Conservation (phyloP, 2,888 invertebrate species). For the Polydrusus cervinus region DNA sequence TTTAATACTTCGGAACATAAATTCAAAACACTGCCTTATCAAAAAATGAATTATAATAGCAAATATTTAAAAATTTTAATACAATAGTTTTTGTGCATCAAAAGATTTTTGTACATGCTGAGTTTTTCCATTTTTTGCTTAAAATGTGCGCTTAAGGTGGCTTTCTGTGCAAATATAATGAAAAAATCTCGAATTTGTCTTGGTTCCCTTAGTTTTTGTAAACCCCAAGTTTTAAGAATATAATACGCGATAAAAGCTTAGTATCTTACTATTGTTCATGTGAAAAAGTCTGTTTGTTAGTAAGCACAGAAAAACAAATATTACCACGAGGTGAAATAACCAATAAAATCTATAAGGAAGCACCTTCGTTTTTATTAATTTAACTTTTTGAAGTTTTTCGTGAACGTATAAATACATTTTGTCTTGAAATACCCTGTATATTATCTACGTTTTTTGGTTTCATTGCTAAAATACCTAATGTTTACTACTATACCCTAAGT, state of each 20-base stretch:
- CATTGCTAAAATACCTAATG: slow-evolving; percentile 15
- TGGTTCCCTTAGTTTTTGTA: slow-evolving; percentile 29
- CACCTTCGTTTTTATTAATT: slow-evolving; percentile 25
- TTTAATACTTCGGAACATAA: slow-evolving; percentile 13
- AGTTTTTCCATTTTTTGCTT: slow-evolving; percentile 50
- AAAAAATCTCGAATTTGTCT: slow-evolving; percentile 17
- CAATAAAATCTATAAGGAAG: slow-evolving; percentile 23
- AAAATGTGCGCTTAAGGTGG: slow-evolving; percentile 30
- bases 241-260: slow-evolving; percentile 26
- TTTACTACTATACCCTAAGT: neutral
- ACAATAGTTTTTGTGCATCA: slow-evolving; percentile 55
- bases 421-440: slow-evolving; percentile 29
- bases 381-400: neutral
- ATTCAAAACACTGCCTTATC: neutral
- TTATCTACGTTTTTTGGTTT: slow-evolving; percentile 1
- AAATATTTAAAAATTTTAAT: slow-evolving; percentile 22
- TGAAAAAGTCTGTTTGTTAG: slow-evolving; percentile 31
- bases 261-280: slow-evolving; percentile 37
- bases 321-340: slow-evolving; percentile 15
- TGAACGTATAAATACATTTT: slow-evolving; percentile 15
- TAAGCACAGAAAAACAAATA: slow-evolving; percentile 23
- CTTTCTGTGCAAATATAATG: slow-evolving; percentile 35
- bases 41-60: neutral
- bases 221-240: slow-evolving; percentile 28
- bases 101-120: slow-evolving; percentile 54